A percentile compares a stretch with the other conserved stretches of the same genome.
Conservation (phyloP, 1,140 invertebrate species). For the Neelides sp. region DNA sequence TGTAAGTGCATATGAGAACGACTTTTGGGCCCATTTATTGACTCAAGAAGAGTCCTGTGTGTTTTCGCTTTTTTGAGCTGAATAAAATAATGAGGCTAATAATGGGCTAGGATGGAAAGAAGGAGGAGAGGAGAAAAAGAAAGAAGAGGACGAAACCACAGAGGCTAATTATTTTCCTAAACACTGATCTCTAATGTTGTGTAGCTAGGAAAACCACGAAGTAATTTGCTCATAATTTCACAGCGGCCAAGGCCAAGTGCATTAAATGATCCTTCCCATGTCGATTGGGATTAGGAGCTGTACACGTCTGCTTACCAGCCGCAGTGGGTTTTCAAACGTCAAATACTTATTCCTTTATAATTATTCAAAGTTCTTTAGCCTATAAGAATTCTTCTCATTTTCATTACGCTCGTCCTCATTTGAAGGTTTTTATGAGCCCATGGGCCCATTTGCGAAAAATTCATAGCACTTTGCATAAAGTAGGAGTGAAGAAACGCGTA, state of each 20-base stretch:
- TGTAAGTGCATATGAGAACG: no score
- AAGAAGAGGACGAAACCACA: constrained; percentile 21
- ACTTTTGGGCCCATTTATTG: background rate
- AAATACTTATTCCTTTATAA: no score
- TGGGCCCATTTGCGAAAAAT: no score
- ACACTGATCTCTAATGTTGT: constrained; percentile 12
- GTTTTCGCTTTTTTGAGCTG: background rate
- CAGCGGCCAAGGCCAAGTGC: constrained; percentile 24
- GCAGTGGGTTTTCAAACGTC: no score
- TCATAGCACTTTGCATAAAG: no score
- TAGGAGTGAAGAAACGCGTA: no score
- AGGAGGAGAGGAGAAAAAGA: background rate
- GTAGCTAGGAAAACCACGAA: constrained; percentile 22
- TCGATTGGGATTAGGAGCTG: no score
- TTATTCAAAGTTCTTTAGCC: no score
- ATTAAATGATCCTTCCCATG: constrained; percentile 27
- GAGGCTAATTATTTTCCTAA: constrained; percentile 25
- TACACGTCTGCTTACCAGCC: no score
- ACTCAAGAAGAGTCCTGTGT: constrained; percentile 8
- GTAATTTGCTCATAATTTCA: constrained; percentile 25
- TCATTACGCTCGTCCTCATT: no score
- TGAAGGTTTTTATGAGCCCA: no score
- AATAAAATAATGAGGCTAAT: background rate
- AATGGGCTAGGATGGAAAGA: background rate
- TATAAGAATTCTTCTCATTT: no score